These are phyloP conservation scores for Hoplostethus atlanticus DNA, from an alignment of 2,797 vertebrate species.

Conservation along the genomic window DNA sequence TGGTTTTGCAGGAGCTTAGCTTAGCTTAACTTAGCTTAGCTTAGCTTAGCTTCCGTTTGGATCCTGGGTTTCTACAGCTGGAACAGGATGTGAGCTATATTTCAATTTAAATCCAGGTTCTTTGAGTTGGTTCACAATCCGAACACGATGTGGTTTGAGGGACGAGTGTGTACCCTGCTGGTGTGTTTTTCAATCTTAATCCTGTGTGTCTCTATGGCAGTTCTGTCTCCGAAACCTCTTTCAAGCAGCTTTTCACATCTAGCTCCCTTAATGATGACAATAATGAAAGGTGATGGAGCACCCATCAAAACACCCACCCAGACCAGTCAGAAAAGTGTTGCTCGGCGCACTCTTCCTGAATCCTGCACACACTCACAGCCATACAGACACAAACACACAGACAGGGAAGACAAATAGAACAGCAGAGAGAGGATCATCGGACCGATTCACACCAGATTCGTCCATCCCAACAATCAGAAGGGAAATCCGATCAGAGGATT, in stretches of 20 bases:
- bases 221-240: conserved; percentile 26
- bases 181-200: neutral
- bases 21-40: no score
- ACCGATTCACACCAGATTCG: no score
- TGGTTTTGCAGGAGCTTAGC: neutral
- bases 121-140: conserved; percentile 4
- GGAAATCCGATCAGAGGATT: no score
- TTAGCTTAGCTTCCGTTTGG: neutral
- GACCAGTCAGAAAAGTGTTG: conserved; percentile 23
- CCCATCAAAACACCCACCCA: conserved; percentile 49
- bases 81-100: neutral
- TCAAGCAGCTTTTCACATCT: conserved; percentile 18
- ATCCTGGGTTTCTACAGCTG: conserved; percentile 1
- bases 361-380: neutral
- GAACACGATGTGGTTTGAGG: neutral
- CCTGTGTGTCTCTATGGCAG: conserved; percentile 19
- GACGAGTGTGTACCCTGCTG: neutral
- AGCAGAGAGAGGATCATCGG: neutral
- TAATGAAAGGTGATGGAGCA: conserved; percentile 61
- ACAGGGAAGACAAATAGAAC: neutral
- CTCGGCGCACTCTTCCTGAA: neutral
- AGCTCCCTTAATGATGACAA: conserved; percentile 58
- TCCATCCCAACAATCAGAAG: no score
- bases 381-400: neutral
- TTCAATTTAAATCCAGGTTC: neutral